phyloP scores from a whole-genome alignment of 1,140 invertebrate genomes.

The Mamestra configurata region DNA sequence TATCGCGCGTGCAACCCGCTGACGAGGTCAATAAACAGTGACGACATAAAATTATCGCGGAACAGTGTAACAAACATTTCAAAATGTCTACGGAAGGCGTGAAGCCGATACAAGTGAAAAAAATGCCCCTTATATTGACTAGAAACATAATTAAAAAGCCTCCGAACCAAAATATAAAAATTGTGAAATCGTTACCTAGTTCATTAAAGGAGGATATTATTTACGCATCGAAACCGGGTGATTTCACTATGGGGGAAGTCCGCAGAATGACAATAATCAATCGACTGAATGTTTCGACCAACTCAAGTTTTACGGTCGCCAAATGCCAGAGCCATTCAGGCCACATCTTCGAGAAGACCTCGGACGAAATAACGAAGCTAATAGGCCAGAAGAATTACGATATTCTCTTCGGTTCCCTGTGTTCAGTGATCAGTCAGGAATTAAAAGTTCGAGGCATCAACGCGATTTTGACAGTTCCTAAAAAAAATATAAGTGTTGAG shows the following conservation, averaged over 20 bases:
- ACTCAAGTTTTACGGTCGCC: slow-evolving; percentile 67
- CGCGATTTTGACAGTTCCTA: slow-evolving; percentile 62
- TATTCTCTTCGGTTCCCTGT: slow-evolving; percentile 66
- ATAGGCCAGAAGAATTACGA: slow-evolving; percentile 79
- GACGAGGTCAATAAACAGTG: neutral
- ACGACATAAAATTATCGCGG: neutral
- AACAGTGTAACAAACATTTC: neutral
- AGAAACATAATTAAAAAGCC: slow-evolving; percentile 51
- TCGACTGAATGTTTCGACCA: slow-evolving; percentile 60
- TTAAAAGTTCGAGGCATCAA: slow-evolving; percentile 71
- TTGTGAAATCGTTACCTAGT: neutral
- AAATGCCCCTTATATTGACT: slow-evolving; percentile 57
- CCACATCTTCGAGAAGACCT: slow-evolving; percentile 62
- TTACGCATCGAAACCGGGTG: slow-evolving; percentile 64
- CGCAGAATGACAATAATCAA: slow-evolving; percentile 66
- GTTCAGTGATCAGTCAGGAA: slow-evolving; percentile 71
- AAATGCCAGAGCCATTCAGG: slow-evolving; percentile 48
- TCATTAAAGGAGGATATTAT: slow-evolving; percentile 67
- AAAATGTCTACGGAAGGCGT: slow-evolving; percentile 32
- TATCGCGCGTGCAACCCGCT: neutral
- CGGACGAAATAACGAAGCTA: slow-evolving; percentile 65
- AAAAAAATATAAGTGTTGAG: neutral
- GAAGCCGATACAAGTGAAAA: slow-evolving; percentile 32
- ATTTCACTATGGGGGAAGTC: slow-evolving; percentile 71
- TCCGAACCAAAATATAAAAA: neutral